Base-by-base conservation (phyloP, 1,140 invertebrate species). In the Micrasema minimum region DNA sequence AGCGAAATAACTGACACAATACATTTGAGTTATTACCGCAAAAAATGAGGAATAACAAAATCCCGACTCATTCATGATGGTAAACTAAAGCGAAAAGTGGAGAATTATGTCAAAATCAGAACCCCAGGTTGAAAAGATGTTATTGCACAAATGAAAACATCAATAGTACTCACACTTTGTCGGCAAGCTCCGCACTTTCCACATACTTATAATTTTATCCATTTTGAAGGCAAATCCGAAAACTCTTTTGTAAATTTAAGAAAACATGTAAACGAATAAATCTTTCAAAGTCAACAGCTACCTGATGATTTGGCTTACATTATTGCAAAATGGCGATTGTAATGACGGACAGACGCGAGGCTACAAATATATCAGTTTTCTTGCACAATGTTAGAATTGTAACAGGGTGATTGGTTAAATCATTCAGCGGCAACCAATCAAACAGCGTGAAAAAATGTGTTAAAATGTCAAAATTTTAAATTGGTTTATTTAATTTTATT, bases 181-280 rank as follows among this genome's bases (percentile, higher is more conserved):
- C 95, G 77, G 94, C 93, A 72, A 97, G 79, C 85, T 97, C 95
- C 95, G 90, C 78, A 97, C 90, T 88, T 96, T 97, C 95, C 95
- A 97, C 92, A 94, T 93, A 80, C 90, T 93, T 83, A 92, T 91
- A 80, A 90, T 87, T 79, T 88, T 88, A 80, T 90, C 89, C 87
- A 88, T 88, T 55, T 66, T 55, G 35, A 57, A 69, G 46, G 46
- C 18, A 69, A 61, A 37, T 35, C 50, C 18, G 35, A 51, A n/a
- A 55, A 67, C 31, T 55, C 48, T 26, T 55, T 12, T 26, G 48
- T 51, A 23, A 64, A 64, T 53, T 70, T 64, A 70, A 45, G 46
- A 67, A 70, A 70, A 51, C 57, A 70, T 62, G 57, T 62, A 51
- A 41, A 50, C 43, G 55, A 23, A 62, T 23, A 71, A 78, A 79